Base-by-base conservation (phyloP, 30 jellyfish, hydroid and myxozoan genomes). In the Mastigias papua region DNA sequence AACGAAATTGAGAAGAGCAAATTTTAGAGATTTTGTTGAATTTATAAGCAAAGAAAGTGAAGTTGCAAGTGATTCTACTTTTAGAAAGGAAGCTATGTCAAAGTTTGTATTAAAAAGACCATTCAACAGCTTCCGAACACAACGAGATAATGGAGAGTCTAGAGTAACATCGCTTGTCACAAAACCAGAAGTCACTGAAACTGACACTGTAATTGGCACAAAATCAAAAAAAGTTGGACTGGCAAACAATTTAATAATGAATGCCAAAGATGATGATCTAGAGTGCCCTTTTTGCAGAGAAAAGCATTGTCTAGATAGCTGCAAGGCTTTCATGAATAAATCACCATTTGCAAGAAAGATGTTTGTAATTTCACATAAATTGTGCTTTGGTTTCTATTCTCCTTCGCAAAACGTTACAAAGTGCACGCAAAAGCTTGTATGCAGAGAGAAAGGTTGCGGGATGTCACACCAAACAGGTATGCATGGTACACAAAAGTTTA, bases 331-430 rank as follows among this genome's bases (percentile, higher is more conserved):
- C 68, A 27, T 58, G 69, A 46, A 58, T 15, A 78, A 35, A 54
- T 33, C 89, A 78, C 89, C 89, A 57, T 61, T 57, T 31, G 79
- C 89, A 57, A 58, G 89, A 30, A 78, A 78, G 79, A 58, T 78
- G 68, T 78, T 78, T 54, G 91, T 81, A 30, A 64, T 65, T 26
- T 66, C 82, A 33, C 73, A 81, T 29, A 66, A 29, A 32, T n/a
- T 81, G 83, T 81, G 75, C 67, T 81, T 81, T 69, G 91, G 85
- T 48, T 81, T 84, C 65, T 81, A 46, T 69, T 66, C 84, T 81
- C 76, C 82, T 34, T 46, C 30, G 17, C 91, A 81, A 16, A 65
- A 48, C 31, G 76, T 69, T 26, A 67, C 61, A 28, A 51, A 61
- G 31, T 81, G 84, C 42, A 34, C 85, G 42, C 75, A 81, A 42